Evolutionary conservation across 2,888 invertebrate genomes (phyloP).

Genomic region (Schizotus pectinicornis): DNA sequence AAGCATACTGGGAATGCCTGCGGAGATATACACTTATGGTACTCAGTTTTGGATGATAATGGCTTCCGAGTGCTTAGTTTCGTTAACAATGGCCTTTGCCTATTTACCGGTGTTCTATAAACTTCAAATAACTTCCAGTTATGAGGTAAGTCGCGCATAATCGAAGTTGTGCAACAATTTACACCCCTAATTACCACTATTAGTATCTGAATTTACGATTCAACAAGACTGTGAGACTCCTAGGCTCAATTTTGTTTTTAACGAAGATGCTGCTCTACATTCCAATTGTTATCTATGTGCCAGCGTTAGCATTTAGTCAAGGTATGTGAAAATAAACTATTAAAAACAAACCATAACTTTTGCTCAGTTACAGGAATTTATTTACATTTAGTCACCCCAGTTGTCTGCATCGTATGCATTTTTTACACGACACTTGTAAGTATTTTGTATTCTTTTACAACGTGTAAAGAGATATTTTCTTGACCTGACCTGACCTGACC

Average conservation of each 20-base stretch:
- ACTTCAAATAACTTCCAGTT: slow-evolving; percentile 75
- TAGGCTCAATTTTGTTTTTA: slow-evolving; percentile 73
- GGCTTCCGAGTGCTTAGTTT: slow-evolving; percentile 69
- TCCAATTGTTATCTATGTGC: slow-evolving; percentile 87
- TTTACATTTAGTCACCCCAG: slow-evolving; percentile 77
- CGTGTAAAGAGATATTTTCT: no score
- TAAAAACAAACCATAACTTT: background rate
- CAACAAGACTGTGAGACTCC: slow-evolving; percentile 68
- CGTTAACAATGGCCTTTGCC: slow-evolving; percentile 68
- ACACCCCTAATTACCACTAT: slow-evolving; percentile 1
- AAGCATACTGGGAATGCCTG: slow-evolving; percentile 73
- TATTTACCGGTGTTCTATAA: slow-evolving; percentile 78
- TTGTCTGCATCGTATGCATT: slow-evolving; percentile 86
- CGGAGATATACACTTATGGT: slow-evolving; percentile 79
- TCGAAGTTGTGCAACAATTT: background rate
- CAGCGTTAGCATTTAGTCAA: slow-evolving; percentile 85
- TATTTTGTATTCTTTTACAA: slow-evolving; percentile 8
- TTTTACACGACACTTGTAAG: slow-evolving; percentile 90
- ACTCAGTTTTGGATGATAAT: slow-evolving; percentile 74
- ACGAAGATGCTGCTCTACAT: slow-evolving; percentile 79
- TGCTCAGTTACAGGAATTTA: slow-evolving; percentile 79
- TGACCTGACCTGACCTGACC: no score
- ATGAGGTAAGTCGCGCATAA: slow-evolving; percentile 61
- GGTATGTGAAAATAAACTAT: slow-evolving; percentile 57
- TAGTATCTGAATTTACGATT: slow-evolving; percentile 75